Percentiles rank a stretch among this genome's conserved stretches.
Conservation (phyloP, 2,888 invertebrate species). For the Amphipoea oculea region DNA sequence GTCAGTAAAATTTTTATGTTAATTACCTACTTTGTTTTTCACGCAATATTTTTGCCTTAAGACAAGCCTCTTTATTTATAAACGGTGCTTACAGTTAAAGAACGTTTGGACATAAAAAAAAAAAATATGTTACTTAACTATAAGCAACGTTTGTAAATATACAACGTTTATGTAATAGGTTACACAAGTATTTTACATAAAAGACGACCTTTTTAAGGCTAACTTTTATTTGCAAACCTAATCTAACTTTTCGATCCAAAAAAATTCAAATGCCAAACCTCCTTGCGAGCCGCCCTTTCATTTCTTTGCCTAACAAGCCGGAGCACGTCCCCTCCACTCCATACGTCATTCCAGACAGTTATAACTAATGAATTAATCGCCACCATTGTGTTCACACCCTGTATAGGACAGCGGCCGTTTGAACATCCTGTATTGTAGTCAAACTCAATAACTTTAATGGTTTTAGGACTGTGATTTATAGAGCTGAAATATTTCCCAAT, state of each 20-base stretch:
- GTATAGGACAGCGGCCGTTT: slow-evolving; percentile 37
- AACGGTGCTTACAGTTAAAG: too few species aligned
- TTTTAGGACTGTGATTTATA: slow-evolving; percentile 53
- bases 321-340: slow-evolving; percentile 9
- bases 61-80: too few species aligned
- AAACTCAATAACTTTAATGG: slow-evolving; percentile 61
- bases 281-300: not conserved
- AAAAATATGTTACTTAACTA: too few species aligned
- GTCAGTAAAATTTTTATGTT: too few species aligned
- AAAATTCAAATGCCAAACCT: not conserved
- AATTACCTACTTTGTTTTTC: too few species aligned
- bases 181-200: too few species aligned
- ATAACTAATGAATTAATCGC: slow-evolving; percentile 56
- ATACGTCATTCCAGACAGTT: slow-evolving; percentile 41
- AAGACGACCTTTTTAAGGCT: too few species aligned
- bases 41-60: too few species aligned
- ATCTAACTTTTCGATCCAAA: not conserved
- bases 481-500: slow-evolving; percentile 51
- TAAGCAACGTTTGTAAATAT: too few species aligned
- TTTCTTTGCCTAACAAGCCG: not conserved
- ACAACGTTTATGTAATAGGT: too few species aligned
- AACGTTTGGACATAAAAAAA: too few species aligned
- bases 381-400: slow-evolving; percentile 51
- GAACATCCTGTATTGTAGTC: slow-evolving; percentile 54
- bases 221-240: too few species aligned